Evolutionary conservation across 1,140 invertebrate genomes (phyloP).

Genomic region (Psix sp.): DNA sequence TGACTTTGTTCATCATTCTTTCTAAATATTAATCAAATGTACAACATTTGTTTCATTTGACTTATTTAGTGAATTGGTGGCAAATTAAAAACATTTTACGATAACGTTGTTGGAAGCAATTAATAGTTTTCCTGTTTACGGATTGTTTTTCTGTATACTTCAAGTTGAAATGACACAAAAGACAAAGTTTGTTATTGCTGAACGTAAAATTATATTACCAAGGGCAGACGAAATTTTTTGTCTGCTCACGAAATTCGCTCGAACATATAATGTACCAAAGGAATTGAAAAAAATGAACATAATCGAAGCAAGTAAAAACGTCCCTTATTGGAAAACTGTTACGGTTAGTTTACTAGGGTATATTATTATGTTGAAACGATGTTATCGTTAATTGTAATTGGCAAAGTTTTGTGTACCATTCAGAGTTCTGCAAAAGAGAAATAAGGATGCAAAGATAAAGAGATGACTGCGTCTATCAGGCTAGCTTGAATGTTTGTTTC

Average conservation of each 20-base stretch:
- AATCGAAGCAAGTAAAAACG: constrained; percentile 14
- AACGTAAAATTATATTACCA: constrained; percentile 36
- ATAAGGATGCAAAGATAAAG: too few relatives aligned
- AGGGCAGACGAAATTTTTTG: constrained; percentile 15
- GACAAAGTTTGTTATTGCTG: constrained; percentile 29
- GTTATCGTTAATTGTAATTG: constrained; percentile 12
- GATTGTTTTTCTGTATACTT: constrained; percentile 12
- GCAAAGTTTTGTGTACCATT: constrained; percentile 3
- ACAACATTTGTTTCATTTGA: too few relatives aligned
- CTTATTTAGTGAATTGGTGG: too few relatives aligned
- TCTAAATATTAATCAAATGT: too few relatives aligned
- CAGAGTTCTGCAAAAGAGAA: too few relatives aligned
- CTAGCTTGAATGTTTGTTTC: too few relatives aligned
- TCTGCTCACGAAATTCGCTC: constrained; percentile 4
- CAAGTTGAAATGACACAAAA: constrained; percentile 36
- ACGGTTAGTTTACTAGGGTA: constrained; percentile 16
- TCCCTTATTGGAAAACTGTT: constrained; percentile 16
- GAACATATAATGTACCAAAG: background rate
- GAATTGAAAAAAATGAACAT: constrained; percentile 16
- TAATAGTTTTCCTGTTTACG: constrained; percentile 28
- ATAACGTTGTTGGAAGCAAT: constrained; percentile 13
- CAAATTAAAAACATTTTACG: too few relatives aligned
- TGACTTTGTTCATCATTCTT: too few relatives aligned
- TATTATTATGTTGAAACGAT: constrained; percentile 10
- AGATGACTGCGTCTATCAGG: too few relatives aligned